Evolutionary conservation across 2,888 invertebrate species (phyloP).

Genomic region (Incurvaria masculella): DNA sequence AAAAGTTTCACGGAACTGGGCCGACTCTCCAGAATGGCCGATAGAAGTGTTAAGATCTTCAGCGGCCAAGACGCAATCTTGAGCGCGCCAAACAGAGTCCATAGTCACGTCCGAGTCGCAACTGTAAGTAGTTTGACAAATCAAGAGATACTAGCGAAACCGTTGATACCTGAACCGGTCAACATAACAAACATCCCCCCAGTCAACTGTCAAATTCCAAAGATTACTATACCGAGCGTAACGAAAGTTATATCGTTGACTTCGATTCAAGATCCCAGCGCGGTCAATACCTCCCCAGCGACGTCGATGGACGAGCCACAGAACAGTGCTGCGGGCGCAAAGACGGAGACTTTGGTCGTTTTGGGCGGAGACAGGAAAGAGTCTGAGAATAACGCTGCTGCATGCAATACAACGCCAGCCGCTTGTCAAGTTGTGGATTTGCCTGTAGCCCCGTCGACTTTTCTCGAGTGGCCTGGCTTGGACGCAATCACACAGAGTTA

Average conservation of each 20-base stretch:
- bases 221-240: conserved; percentile 41
- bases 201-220: conserved; percentile 15
- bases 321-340: conserved; percentile 32
- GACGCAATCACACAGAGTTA: conserved; percentile 49
- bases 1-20: conserved; percentile 47
- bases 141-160: not conserved
- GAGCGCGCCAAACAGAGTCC: no score
- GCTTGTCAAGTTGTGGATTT: conserved; percentile 19
- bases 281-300: conserved; percentile 27
- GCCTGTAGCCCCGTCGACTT: conserved; percentile 29
- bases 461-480: conserved; percentile 45
- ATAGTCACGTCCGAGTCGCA: not conserved
- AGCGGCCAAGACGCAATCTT: conserved; percentile 37
- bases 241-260: conserved; percentile 42
- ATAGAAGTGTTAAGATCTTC: conserved; percentile 40
- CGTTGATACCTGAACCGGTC: no score
- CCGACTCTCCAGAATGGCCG: conserved; percentile 47
- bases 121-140: not conserved
- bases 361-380: conserved; percentile 13
- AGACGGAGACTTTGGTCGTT: conserved; percentile 21
- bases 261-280: conserved; percentile 24
- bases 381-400: not conserved
- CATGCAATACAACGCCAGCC: no score
- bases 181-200: not conserved
- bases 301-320: conserved; percentile 46